phyloP scores from a whole-genome alignment of 92 coral and sea anemone species.

The Scolanthus callimorphus region DNA sequence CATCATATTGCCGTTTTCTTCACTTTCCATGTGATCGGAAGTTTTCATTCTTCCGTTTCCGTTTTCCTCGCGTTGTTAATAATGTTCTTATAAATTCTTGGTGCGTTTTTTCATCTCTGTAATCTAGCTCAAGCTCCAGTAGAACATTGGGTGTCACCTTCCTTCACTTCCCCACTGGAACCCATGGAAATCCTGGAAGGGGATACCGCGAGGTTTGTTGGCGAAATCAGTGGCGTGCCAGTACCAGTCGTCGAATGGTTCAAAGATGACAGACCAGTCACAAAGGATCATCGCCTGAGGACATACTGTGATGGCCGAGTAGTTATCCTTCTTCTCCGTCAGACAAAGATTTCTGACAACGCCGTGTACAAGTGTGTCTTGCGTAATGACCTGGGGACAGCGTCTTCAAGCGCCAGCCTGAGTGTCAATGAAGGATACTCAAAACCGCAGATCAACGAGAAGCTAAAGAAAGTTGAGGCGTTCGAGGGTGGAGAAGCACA shows the following conservation, averaged over 20 bases:
- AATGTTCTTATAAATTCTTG: too few species aligned
- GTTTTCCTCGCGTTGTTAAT: too few species aligned
- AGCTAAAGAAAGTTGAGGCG: constrained; percentile 63
- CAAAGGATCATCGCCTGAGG: constrained; percentile 37
- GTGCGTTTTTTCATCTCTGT: too few species aligned
- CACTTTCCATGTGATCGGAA: too few species aligned
- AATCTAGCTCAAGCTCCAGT: constrained; percentile 22
- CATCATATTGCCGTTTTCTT: too few species aligned
- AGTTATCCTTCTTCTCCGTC: constrained; percentile 45
- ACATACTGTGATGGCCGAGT: constrained; percentile 57
- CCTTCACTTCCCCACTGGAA: constrained; percentile 46
- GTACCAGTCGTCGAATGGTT: constrained; percentile 80
- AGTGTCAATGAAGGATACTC: constrained; percentile 62
- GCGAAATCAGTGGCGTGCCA: constrained; percentile 58
- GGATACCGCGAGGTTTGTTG: constrained; percentile 46
- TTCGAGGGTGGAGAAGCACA: constrained; percentile 70
- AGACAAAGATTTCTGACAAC: constrained; percentile 54
- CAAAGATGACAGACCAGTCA: constrained; percentile 57
- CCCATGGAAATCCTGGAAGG: constrained; percentile 67
- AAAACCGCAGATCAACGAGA: constrained; percentile 79
- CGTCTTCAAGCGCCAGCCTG: constrained; percentile 63
- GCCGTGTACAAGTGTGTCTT: constrained; percentile 84
- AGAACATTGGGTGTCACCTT: constrained; percentile 51
- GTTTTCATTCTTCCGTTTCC: too few species aligned
- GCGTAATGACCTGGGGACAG: constrained; percentile 77